Conservation (phyloP, 2,888 invertebrate species). For the Aphrophora alni region DNA sequence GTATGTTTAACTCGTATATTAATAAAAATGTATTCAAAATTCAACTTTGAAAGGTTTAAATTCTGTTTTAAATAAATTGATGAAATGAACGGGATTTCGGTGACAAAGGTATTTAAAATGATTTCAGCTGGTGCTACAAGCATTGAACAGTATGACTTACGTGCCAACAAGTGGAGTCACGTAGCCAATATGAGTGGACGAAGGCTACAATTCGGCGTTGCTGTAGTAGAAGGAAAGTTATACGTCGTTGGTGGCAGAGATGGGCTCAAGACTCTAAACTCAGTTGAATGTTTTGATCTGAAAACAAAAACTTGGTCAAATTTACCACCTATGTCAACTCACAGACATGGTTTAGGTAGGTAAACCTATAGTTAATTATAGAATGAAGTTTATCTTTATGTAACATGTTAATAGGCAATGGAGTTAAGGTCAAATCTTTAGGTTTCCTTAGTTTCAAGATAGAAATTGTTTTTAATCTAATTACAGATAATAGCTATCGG, state of each 20-base stretch:
- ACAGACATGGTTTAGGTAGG: constrained; percentile 57
- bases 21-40: no score
- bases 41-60: no score
- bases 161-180: constrained; percentile 80
- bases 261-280: constrained; percentile 92
- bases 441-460: no score
- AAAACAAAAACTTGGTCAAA: constrained; percentile 80
- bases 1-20: no score
- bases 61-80: no score
- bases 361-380: neutral
- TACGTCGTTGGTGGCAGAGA: constrained; percentile 91
- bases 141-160: constrained; percentile 87
- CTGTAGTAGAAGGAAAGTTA: constrained; percentile 80
- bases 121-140: constrained; percentile 75
- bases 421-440: no score
- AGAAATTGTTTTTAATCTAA: no score
- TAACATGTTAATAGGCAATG: neutral
- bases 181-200: constrained; percentile 80
- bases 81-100: no score
- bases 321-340: constrained; percentile 85
- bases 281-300: constrained; percentile 89
- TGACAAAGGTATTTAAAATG: no score
- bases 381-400: neutral
- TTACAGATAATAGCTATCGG: no score
- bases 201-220: constrained; percentile 90